These are phyloP conservation scores for Wiebesia pumilae DNA, from an alignment of 1,140 invertebrate species.

Conservation along the genomic window DNA sequence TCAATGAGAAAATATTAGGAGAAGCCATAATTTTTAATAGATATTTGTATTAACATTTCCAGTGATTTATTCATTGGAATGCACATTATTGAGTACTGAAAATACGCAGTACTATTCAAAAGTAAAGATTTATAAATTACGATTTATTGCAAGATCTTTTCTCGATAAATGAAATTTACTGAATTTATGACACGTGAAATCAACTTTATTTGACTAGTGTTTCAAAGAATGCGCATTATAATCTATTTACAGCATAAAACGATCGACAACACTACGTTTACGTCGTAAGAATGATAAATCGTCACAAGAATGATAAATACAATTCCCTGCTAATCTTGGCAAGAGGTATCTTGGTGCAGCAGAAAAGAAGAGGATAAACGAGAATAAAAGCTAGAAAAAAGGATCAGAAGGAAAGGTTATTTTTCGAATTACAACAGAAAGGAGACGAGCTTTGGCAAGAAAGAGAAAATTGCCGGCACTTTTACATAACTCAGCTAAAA, in stretches of 20 bases:
- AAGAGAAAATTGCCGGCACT: neutral
- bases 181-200: no score
- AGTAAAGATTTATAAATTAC: no score
- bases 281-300: neutral
- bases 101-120: no score
- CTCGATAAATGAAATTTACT: no score
- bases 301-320: neutral
- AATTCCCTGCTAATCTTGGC: neutral
- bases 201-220: no score
- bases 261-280: neutral
- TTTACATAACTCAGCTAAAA: constrained; percentile 29
- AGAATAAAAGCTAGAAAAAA: neutral
- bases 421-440: constrained; percentile 18
- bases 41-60: neutral
- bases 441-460: neutral
- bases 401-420: neutral
- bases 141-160: no score
- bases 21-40: neutral
- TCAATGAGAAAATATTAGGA: neutral
- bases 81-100: no score
- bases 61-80: no score
- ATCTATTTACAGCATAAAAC: neutral
- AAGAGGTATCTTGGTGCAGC: neutral
- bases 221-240: neutral
- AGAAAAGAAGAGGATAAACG: neutral